phyloP scores from a whole-genome alignment of 2,888 invertebrate genomes.

The Rhodophaea formosa region DNA sequence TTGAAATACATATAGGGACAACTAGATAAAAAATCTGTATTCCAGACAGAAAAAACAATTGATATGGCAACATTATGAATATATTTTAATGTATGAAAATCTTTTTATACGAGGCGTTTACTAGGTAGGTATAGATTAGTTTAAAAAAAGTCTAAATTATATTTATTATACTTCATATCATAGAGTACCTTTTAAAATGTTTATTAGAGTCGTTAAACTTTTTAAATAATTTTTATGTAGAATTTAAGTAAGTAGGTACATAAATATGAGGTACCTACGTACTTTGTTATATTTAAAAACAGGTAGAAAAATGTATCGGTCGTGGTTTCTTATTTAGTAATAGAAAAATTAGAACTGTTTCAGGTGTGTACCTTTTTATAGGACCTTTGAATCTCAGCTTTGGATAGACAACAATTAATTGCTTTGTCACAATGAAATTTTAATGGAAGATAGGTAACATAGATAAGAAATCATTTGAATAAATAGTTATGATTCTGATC shows the following conservation, averaged over 20 bases:
- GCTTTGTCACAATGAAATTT: no score
- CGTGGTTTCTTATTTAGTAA: no score
- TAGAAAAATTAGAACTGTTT: no score
- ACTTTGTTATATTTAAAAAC: no score
- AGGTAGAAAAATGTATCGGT: no score
- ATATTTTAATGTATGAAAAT: slow-evolving; percentile 51
- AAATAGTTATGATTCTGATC: no score
- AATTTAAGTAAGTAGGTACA: neutral
- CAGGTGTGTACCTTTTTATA: no score
- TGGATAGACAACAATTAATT: no score
- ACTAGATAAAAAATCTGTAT: slow-evolving; percentile 73
- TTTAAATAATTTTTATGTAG: neutral
- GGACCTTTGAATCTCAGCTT: no score
- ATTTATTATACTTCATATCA: slow-evolving; percentile 32
- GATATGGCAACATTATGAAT: slow-evolving; percentile 74
- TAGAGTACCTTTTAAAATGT: slow-evolving; percentile 27
- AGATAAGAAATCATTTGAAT: no score
- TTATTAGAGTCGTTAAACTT: slow-evolving; percentile 40
- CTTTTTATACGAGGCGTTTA: slow-evolving; percentile 45
- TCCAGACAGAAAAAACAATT: slow-evolving; percentile 74
- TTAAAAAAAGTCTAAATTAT: slow-evolving; percentile 49
- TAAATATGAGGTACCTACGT: no score
- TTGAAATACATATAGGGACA: slow-evolving; percentile 71
- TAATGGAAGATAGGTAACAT: no score
- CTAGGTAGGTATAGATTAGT: slow-evolving; percentile 44